A percentile compares a stretch with the other conserved stretches of the same genome.
These are phyloP conservation scores for Augochlora pura DNA, from an alignment of 1,140 invertebrate genomes.

Conservation along the genomic window DNA sequence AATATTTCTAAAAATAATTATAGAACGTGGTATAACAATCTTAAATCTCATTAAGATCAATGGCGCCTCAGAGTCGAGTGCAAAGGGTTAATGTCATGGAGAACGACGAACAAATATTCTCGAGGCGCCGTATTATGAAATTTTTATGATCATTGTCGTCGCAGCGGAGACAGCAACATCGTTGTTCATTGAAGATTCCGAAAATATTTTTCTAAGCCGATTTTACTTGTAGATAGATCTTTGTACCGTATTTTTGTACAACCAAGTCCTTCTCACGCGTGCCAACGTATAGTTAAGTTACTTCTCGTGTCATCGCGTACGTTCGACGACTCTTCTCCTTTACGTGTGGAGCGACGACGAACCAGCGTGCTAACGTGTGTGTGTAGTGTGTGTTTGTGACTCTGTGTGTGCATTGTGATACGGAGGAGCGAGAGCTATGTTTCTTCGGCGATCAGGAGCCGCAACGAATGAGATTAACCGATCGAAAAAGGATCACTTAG, in stretches of 20 bases:
- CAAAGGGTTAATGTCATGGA: no score
- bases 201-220: conserved; percentile 31
- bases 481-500: conserved; percentile 24
- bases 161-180: neutral
- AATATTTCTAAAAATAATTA: no score
- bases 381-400: no score
- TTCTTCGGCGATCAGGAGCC: conserved; percentile 6
- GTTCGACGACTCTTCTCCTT: no score
- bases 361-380: no score
- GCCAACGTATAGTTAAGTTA: conserved; percentile 49
- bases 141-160: conserved; percentile 6
- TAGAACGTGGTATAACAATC: no score
- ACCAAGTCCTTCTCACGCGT: conserved; percentile 47
- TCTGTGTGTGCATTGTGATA: conserved; percentile 78
- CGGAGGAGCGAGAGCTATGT: neutral
- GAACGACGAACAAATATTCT: no score
- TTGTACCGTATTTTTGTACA: conserved; percentile 49
- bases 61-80: no score
- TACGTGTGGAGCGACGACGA: no score
- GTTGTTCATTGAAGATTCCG: neutral
- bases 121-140: neutral
- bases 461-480: conserved; percentile 42
- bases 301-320: conserved; percentile 36
- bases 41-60: no score
- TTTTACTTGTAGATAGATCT: conserved; percentile 38